Base-by-base conservation (phyloP, 1,140 invertebrate genomes). In the Rhopalosiphum maidis region DNA sequence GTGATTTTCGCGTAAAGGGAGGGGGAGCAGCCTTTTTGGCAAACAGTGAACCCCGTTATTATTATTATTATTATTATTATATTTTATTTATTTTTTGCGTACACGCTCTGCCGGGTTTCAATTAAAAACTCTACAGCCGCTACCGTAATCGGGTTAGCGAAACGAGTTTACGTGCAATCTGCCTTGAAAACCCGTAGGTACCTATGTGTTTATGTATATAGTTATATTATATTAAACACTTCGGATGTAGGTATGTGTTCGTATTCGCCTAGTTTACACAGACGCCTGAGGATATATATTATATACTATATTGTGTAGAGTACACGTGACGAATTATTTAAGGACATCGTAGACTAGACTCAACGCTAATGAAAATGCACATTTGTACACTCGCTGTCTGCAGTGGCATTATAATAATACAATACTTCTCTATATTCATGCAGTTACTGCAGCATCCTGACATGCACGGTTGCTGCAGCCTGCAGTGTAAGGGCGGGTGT, bases 11-110 rank as follows among this genome's bases (percentile, higher is more conserved):
- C 88, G 37, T 23, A 60, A 60, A 55, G 30, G 23, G 25, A 90
- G 48, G n/a, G 48, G 35, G 77, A 37, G 35, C 35, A 55, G 51
- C 23, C 54, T 43, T 90, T 90, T 90, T 90, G 89, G 89, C 89
- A 90, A 90, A 90, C 89, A 55, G 35, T 21, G 46, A n/a, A 88
- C 88, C 54, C 35, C 35, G 55, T 30, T 35, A 51, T 51, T 51
- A 90, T 55, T 90, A 21, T 18, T 48, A 51, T 54, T 87, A 51
- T 54, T 87, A 87, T 30, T 46, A 25, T 86, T 46, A 46, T 25
- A 23, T 85, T 85, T 85, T 37, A 83, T 83, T 37, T 41, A 41
- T 37, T 83, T 83, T 85, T 85, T 41, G 37, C 35, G n/a, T 37
- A 46, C 30, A 87, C 86, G 43, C 43, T 48, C 86, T 30, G 43